These are phyloP conservation scores for Fissipunctia ypsillon DNA, from an alignment of 2,888 invertebrate species.

Conservation along the genomic window DNA sequence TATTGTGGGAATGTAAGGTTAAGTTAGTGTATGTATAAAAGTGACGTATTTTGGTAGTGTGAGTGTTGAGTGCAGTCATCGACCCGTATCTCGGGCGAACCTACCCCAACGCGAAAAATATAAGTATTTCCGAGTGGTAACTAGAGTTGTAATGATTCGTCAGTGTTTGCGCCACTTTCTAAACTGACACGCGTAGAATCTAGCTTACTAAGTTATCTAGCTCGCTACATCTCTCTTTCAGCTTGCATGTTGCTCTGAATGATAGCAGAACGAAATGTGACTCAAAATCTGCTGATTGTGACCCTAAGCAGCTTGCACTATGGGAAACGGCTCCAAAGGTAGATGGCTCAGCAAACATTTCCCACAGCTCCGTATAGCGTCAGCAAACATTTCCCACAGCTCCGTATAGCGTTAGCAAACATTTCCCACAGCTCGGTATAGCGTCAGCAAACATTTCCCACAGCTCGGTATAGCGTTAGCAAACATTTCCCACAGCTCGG, in stretches of 20 bases:
- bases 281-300: not conserved
- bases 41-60: slow-evolving; percentile 67
- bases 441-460: not conserved
- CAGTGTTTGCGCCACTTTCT: slow-evolving; percentile 58
- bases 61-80: slow-evolving; percentile 79
- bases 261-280: not conserved
- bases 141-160: slow-evolving; percentile 53
- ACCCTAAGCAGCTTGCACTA: no score
- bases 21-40: slow-evolving; percentile 66
- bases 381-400: no score
- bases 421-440: no score
- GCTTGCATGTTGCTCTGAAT: not conserved
- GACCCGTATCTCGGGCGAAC: slow-evolving; percentile 84
- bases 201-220: not conserved
- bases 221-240: slow-evolving; percentile 13
- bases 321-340: not conserved
- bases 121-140: slow-evolving; percentile 60
- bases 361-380: no score
- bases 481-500: not conserved
- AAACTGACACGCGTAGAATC: slow-evolving; percentile 35
- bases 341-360: not conserved
- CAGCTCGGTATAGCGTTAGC: no score
- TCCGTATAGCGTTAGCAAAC: not conserved
- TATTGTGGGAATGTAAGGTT: slow-evolving; percentile 47
- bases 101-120: slow-evolving; percentile 88